Conservation (phyloP, 2,113 vertebrate genomes). For the Scomber scombrus region DNA sequence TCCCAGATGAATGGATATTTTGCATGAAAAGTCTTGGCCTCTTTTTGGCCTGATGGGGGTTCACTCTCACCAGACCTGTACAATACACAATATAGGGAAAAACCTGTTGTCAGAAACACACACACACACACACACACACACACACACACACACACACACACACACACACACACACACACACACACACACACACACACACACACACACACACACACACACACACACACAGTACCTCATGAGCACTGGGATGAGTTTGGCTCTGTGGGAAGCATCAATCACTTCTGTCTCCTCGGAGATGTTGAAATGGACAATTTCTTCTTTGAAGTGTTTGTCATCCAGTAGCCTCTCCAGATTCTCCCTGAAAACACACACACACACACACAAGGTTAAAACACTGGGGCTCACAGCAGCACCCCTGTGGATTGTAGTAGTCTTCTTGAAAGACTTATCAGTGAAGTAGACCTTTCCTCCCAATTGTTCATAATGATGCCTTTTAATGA, state of each 20-base stretch:
- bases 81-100: no score
- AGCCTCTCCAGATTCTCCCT: constrained; percentile 95
- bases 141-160: background rate
- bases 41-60: no score
- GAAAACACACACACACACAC: constrained; percentile 40
- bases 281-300: constrained; percentile 92
- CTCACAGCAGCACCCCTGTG: background rate
- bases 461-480: background rate
- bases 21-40: no score
- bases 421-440: background rate
- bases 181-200: background rate
- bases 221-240: constrained; percentile 91
- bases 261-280: constrained; percentile 89
- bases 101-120: background rate
- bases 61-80: no score
- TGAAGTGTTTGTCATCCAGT: constrained; percentile 95
- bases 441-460: background rate
- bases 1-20: no score
- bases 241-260: constrained; percentile 89
- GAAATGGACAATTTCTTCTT: constrained; percentile 96
- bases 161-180: background rate
- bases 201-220: background rate
- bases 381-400: background rate
- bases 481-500: background rate
- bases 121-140: background rate